Base-by-base conservation (phyloP, 2,888 invertebrate species). In the Melanotus villosus region DNA sequence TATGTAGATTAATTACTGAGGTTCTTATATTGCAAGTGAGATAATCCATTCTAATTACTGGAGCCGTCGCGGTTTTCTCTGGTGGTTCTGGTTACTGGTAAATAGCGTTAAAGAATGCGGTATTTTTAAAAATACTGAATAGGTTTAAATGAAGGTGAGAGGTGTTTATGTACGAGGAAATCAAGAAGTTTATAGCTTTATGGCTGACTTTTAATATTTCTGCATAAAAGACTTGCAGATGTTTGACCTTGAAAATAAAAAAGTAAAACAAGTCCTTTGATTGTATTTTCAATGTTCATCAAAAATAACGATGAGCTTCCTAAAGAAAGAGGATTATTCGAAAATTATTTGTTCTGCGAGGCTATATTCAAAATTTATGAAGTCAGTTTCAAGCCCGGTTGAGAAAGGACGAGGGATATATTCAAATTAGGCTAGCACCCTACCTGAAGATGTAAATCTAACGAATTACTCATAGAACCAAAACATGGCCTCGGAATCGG, bases 41-140 rank as follows among this genome's bases (percentile, higher is more conserved):
- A 41, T 43, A 43, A 5, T 19, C 19, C 19, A 10, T 18, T 12
- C 34, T 41, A 18, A 18, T 5, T 18, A 10, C 12, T 47, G 47
- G 23, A 21, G 3, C n/a, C 12, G 50, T 50, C 50, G 14, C 43
- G 52, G 52, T 52, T 52, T 12, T 30, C 52, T 19, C 12, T 19
- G 16, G 4, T 47, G 2, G 52, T 52, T 52, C 52, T 52, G 52
- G 52, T 52, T 34, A 23, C 23, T 47, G 12, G 47, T 7, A 23
- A 47, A 23, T 12, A 32, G 52, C 52, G 52, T 52, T 52, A 52
- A 52, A 52, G 52, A 52, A 32, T 52, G 34, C 16, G 5, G 10
- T 10, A 30, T 52, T 52, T 19, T 52, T 32, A 47, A 23, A n/a
- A 47, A 47, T 34, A 18, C n/a, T 32, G 16, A 52, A 52, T 21